These are phyloP conservation scores for Eumacrocentrus americanus DNA, from an alignment of 2,888 invertebrate genomes.

Conservation along the genomic window DNA sequence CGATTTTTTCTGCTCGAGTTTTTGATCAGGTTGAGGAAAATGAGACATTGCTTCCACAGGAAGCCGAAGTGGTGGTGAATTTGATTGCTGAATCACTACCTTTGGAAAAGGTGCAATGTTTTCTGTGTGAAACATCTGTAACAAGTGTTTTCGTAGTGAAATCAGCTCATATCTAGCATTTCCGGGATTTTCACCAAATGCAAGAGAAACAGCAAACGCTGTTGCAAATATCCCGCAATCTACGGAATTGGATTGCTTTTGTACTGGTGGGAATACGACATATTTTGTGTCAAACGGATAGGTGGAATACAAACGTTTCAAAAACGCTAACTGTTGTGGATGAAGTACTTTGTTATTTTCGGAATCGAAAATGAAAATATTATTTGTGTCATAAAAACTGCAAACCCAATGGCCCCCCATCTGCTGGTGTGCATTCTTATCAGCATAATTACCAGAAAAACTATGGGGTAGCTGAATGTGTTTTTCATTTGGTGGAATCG, in stretches of 20 bases:
- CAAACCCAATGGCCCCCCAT: constrained; percentile 8
- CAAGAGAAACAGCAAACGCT: background rate
- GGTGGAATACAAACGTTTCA: no score
- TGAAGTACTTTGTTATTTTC: background rate
- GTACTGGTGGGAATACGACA: background rate
- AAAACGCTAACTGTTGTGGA: background rate
- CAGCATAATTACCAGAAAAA: background rate
- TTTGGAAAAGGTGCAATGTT: background rate
- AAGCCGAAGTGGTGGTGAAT: no score
- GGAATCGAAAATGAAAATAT: constrained; percentile 1
- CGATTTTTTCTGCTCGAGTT: no score
- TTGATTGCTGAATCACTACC: background rate
- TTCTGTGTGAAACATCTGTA: background rate
- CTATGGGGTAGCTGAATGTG: constrained; percentile 7
- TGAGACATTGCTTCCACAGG: background rate
- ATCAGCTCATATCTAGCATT: background rate
- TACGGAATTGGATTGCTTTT: background rate
- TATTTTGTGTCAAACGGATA: background rate
- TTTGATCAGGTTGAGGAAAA: no score
- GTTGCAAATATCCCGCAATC: constrained; percentile 9
- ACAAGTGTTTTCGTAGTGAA: constrained; percentile 2
- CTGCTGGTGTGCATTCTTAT: background rate
- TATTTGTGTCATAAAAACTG: background rate
- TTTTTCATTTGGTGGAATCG: background rate
- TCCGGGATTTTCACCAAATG: background rate